Evolutionary conservation across 2,888 invertebrate species (phyloP).

Genomic region (Microplitis manilae): DNA sequence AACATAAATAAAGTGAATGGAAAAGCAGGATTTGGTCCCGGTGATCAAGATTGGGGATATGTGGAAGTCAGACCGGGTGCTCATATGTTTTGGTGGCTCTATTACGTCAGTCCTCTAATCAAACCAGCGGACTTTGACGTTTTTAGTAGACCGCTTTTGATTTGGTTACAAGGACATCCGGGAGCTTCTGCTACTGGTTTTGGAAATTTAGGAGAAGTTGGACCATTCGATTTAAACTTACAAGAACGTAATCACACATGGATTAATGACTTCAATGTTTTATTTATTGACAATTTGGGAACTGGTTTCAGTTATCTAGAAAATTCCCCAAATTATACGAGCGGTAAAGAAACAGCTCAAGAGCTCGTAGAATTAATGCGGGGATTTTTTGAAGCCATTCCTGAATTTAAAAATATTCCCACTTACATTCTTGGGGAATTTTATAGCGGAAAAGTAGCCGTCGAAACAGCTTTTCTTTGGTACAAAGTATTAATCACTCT

Average conservation of each 20-base stretch:
- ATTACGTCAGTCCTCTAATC: constrained; percentile 74
- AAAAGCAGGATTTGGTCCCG: constrained; percentile 74
- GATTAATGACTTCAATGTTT: constrained; percentile 85
- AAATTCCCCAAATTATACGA: constrained; percentile 72
- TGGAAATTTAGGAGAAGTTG: constrained; percentile 91
- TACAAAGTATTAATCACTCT: background rate
- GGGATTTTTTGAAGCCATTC: constrained; percentile 78
- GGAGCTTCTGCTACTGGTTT: constrained; percentile 85
- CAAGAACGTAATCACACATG: constrained; percentile 81
- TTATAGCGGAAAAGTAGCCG: constrained; percentile 94
- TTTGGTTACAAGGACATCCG: constrained; percentile 93
- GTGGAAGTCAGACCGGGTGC: constrained; percentile 82
- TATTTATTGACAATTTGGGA: constrained; percentile 93
- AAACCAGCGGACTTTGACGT: constrained; percentile 75
- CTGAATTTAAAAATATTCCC: constrained; percentile 82
- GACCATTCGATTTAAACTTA: constrained; percentile 79
- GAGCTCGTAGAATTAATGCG: constrained; percentile 84
- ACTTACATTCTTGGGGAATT: constrained; percentile 91
- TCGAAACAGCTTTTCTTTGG: constrained; percentile 80
- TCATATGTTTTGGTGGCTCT: constrained; percentile 92
- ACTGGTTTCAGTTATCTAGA: constrained; percentile 89
- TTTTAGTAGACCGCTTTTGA: constrained; percentile 82
- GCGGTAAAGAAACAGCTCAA: constrained; percentile 79
- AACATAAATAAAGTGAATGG: background rate
- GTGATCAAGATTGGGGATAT: constrained; percentile 83